Evolutionary conservation across 2,797 vertebrate genomes (phyloP).

Genomic region (Typhlichthys eigenmanni): DNA sequence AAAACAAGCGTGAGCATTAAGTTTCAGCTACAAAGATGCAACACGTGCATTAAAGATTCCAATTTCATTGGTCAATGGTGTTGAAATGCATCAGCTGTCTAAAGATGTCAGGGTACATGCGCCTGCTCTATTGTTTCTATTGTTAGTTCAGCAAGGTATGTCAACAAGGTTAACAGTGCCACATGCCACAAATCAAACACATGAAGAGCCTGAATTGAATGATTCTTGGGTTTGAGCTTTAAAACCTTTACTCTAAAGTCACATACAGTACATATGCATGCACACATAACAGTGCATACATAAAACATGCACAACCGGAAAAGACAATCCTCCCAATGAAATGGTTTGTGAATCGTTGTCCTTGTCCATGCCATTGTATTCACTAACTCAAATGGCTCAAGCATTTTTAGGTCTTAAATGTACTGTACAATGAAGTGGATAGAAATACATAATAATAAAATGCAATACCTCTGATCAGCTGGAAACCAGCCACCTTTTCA

Average conservation of each 20-base stretch:
- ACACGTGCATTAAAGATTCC: too few species aligned
- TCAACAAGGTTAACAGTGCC: too few species aligned
- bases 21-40: too few species aligned
- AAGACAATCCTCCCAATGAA: background rate
- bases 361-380: slow-evolving; percentile 28
- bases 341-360: slow-evolving; percentile 14
- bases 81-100: too few species aligned
- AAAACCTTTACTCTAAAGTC: background rate
- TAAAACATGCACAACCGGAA: background rate
- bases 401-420: slow-evolving; percentile 39
- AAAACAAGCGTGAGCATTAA: slow-evolving; percentile 5
- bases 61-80: too few species aligned
- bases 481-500: slow-evolving; percentile 95
- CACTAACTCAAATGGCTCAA: slow-evolving; percentile 52
- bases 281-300: too few species aligned
- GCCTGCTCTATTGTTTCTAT: too few species aligned
- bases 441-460: slow-evolving; percentile 83
- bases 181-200: too few species aligned
- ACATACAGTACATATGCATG: background rate
- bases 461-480: slow-evolving; percentile 96
- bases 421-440: slow-evolving; percentile 53
- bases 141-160: too few species aligned
- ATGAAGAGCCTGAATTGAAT: too few species aligned
- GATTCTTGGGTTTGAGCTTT: slow-evolving; percentile 6
- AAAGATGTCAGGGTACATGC: too few species aligned